Evolutionary conservation across 2,888 invertebrate species (phyloP).

Genomic region (Pandemis cinnamomeana): DNA sequence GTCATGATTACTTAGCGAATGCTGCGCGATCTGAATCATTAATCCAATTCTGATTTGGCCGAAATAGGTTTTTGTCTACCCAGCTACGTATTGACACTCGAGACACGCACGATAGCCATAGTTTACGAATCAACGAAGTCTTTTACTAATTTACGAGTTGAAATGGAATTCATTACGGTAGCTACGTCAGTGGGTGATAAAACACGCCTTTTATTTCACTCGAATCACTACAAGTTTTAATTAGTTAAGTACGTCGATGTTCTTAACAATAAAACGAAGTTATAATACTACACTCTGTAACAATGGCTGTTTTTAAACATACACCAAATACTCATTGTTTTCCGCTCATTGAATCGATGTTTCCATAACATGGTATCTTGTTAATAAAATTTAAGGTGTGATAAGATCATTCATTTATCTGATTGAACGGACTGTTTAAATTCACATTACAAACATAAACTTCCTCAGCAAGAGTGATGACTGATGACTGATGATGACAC

Average conservation of each 20-base stretch:
- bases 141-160: slow-evolving; percentile 38
- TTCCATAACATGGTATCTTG: slow-evolving; percentile 16
- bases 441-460: neutral
- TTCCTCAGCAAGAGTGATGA: neutral
- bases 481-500: no score
- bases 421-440: slow-evolving; percentile 1
- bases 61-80: slow-evolving; percentile 7
- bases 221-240: neutral
- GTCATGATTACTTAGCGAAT: slow-evolving; percentile 29
- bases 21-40: slow-evolving; percentile 37
- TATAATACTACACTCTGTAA: slow-evolving; percentile 8
- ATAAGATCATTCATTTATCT: slow-evolving; percentile 13
- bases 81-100: slow-evolving; percentile 1
- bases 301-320: slow-evolving; percentile 23
- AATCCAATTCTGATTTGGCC: slow-evolving; percentile 33
- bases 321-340: slow-evolving; percentile 7
- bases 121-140: slow-evolving; percentile 22
- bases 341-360: slow-evolving; percentile 4
- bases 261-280: neutral
- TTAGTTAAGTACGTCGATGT: neutral
- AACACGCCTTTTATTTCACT: neutral
- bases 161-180: slow-evolving; percentile 27
- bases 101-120: slow-evolving; percentile 28
- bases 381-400: slow-evolving; percentile 14
- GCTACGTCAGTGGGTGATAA: slow-evolving; percentile 7